Evolutionary conservation across 1,140 invertebrate species (phyloP), one percentile per base, ranked within the genome.

Genomic region (Coboldia fuscipes): DNA sequence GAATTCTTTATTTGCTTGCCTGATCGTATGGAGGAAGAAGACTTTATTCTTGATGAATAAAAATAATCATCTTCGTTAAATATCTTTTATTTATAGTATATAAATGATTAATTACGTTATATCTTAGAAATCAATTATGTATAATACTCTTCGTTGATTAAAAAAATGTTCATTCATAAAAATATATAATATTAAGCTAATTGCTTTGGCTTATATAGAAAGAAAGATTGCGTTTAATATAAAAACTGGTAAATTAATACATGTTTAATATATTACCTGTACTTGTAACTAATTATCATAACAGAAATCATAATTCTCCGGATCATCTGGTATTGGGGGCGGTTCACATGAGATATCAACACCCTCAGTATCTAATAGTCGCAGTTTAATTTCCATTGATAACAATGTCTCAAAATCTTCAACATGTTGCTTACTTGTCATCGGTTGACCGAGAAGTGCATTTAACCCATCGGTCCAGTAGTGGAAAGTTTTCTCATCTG

Each of bases 401-500:
- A 97, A 58, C 30, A 97, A 61, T 21, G 77, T 86, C 45, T 94
- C 84, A 41, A 94, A 61, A 60, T 97, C 92, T 51, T 78, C 75
- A 41, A 80, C 74, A 37, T 76, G 80, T 46, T 86, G 76, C 49
- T 81, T 77, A 48, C 89, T 96, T 1, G 62, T 66, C 88, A 97
- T 96, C 54, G 73, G 68, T 47, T 80, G 78, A 14, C 79, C 75
- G 8, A 94, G 59, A 33, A 97, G 59, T 19, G 84, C 79, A 61
- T 93, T 92, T 18, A 97, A 78, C 13, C 89, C 90, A 61, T 97
- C 92, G 2, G 80, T 86, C 90, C 90, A 97, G 56, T 90, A 89
- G 52, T 89, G 76, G 54, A 82, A 92, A 15, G 75, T 70, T 43
- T 75, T 68, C 46, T 93, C 84, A 59, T 88, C 83, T 0, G 83